Percentiles rank a stretch among this genome's conserved stretches.
Evolutionary conservation across 2,797 vertebrate genomes (phyloP).

Genomic region (Psittacula derbiana): DNA sequence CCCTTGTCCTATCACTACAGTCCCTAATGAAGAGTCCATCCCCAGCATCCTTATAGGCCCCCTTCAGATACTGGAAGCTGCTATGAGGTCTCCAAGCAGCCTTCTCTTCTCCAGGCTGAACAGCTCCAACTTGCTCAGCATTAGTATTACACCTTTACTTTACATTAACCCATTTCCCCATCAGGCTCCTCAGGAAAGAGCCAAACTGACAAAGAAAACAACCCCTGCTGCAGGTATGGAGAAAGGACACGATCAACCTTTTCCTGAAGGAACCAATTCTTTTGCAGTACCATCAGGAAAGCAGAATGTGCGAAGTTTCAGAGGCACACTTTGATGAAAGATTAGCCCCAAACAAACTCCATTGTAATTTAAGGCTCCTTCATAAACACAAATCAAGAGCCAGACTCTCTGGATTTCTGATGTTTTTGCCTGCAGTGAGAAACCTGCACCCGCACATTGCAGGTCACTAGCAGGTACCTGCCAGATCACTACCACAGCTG

Average conservation of each 20-base stretch:
- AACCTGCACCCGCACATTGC: rapidly evolving
- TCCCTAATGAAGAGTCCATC: too few species aligned
- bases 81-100: too few species aligned
- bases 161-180: neutral
- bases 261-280: rapidly evolving
- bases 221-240: neutral
- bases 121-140: neutral
- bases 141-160: neutral
- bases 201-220: neutral
- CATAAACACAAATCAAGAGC: neutral
- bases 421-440: neutral
- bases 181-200: neutral
- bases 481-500: rapidly evolving
- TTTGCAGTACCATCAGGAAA: neutral
- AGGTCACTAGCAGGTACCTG: neutral
- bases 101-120: too few species aligned
- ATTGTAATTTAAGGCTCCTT: neutral
- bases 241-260: neutral
- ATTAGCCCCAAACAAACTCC: neutral
- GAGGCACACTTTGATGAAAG: neutral
- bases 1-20: too few species aligned
- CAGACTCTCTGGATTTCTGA: neutral
- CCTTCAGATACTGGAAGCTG: too few species aligned
- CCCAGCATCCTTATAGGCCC: too few species aligned
- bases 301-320: neutral